phyloP scores from a whole-genome alignment of 1,140 invertebrate genomes.

The Zaprionus inermis region DNA sequence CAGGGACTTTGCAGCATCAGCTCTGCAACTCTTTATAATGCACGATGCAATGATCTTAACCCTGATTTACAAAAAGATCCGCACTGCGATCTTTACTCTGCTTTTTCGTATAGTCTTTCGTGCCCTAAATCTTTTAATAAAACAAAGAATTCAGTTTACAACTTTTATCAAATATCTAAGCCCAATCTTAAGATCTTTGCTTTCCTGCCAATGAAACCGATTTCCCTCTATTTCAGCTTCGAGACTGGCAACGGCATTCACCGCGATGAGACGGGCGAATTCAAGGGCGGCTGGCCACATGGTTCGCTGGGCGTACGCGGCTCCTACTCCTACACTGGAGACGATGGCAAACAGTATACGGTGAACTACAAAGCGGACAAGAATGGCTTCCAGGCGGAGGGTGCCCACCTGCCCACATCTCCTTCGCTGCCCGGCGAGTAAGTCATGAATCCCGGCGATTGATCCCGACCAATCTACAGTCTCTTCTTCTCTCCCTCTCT shows the following conservation, averaged over 20 bases:
- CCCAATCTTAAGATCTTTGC: no score
- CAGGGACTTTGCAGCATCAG: no score
- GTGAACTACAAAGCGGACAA: constrained; percentile 89
- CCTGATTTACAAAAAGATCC: no score
- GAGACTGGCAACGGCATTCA: constrained; percentile 87
- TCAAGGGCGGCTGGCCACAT: constrained; percentile 84
- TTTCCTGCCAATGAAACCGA: background rate
- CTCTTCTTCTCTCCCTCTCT: background rate
- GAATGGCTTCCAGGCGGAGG: constrained; percentile 87
- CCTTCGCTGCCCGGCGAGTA: constrained; percentile 85
- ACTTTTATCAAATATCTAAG: no score
- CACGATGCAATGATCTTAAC: background rate
- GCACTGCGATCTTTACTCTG: no score
- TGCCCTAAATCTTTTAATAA: no score
- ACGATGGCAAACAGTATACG: constrained; percentile 87
- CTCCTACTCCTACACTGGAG: constrained; percentile 87
- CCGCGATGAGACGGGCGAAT: constrained; percentile 85
- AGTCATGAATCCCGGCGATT: constrained; percentile 42
- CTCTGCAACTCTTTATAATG: no score
- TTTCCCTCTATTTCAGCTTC: constrained; percentile 79
- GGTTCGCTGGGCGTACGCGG: constrained; percentile 87
- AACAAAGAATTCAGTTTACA: no score
- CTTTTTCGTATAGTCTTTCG: no score
- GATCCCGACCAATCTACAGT: background rate
- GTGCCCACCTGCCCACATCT: constrained; percentile 92